Evolutionary conservation across 2,888 invertebrate genomes (phyloP).

Genomic region (Pseudococcus jackbeardsleyi): DNA sequence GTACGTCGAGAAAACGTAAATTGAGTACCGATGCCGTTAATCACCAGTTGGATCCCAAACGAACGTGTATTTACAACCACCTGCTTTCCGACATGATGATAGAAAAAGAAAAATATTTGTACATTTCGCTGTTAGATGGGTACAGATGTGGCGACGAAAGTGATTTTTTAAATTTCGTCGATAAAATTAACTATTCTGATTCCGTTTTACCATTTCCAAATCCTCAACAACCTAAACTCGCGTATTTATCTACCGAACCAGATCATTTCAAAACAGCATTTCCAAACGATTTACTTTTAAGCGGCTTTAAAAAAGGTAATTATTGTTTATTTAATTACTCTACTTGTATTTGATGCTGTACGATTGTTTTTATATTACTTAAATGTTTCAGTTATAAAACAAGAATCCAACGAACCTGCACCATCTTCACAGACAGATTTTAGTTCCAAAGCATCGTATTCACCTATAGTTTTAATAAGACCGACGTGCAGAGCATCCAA

Average conservation of each 20-base stretch:
- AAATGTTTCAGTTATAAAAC: slow-evolving; percentile 50
- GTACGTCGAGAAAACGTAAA: slow-evolving; percentile 60
- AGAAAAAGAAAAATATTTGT: slow-evolving; percentile 61
- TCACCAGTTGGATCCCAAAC: slow-evolving; percentile 56
- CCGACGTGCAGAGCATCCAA: slow-evolving; percentile 47
- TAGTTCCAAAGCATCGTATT: slow-evolving; percentile 57
- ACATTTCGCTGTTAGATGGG: slow-evolving; percentile 50
- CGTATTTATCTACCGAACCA: slow-evolving; percentile 46
- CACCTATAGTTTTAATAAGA: slow-evolving; percentile 10
- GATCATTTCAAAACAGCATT: slow-evolving; percentile 56
- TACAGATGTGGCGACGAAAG: slow-evolving; percentile 56
- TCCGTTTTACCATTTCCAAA: slow-evolving; percentile 59
- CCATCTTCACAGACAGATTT: slow-evolving; percentile 52
- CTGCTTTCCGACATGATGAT: slow-evolving; percentile 59
- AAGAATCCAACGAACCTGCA: slow-evolving; percentile 65
- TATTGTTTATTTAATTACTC: background rate
- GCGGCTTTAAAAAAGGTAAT: slow-evolving; percentile 53
- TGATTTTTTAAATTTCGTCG: slow-evolving; percentile 41
- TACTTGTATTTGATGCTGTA: background rate
- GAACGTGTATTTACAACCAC: slow-evolving; percentile 52
- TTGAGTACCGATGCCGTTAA: slow-evolving; percentile 55
- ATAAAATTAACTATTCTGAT: slow-evolving; percentile 58
- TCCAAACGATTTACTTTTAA: slow-evolving; percentile 36
- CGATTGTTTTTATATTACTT: background rate
- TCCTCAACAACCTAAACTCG: slow-evolving; percentile 49